Percentiles rank a stretch among this genome's conserved stretches.
phyloP scores from a whole-genome alignment of 1,140 invertebrate species.

The Aleiodes sp. region DNA sequence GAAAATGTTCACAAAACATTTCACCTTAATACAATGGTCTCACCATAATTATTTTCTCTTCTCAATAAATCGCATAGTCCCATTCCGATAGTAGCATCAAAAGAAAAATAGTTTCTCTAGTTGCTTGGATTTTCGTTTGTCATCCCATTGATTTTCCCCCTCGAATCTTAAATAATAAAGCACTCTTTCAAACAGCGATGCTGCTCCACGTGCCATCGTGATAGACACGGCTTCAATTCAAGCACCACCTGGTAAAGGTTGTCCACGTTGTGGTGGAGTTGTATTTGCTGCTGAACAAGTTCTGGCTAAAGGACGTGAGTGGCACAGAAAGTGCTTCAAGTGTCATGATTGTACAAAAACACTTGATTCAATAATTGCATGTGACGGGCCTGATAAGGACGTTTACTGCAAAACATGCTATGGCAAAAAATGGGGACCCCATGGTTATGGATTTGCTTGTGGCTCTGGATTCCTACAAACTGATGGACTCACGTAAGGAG shows the following conservation, averaged over 20 bases:
- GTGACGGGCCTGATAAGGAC: slow-evolving; percentile 88
- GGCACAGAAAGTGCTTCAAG: slow-evolving; percentile 98
- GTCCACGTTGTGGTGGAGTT: slow-evolving; percentile 87
- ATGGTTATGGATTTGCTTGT: slow-evolving; percentile 94
- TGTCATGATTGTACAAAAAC: slow-evolving; percentile 92
- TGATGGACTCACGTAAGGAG: slow-evolving; percentile 81
- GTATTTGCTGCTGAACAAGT: slow-evolving; percentile 93
- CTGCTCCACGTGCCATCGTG: slow-evolving; percentile 76
- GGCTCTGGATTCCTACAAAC: slow-evolving; percentile 93
- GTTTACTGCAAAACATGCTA: slow-evolving; percentile 95
- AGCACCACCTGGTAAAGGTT: slow-evolving; percentile 85
- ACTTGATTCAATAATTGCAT: slow-evolving; percentile 92
- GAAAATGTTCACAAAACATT: no score
- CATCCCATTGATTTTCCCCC: not conserved
- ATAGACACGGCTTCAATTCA: slow-evolving; percentile 83
- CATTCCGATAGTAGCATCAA: no score
- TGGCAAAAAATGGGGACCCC: slow-evolving; percentile 92
- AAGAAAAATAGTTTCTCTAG: no score
- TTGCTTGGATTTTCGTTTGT: not conserved
- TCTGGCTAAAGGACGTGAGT: slow-evolving; percentile 87
- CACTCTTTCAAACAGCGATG: slow-evolving; percentile 64
- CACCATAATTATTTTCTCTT: no score
- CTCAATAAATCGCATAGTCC: no score
- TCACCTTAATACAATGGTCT: no score
- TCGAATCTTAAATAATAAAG: not conserved